Base-by-base conservation (phyloP, 64 coral and sea anemone species). In the Hydrozoanthus tunicans region DNA sequence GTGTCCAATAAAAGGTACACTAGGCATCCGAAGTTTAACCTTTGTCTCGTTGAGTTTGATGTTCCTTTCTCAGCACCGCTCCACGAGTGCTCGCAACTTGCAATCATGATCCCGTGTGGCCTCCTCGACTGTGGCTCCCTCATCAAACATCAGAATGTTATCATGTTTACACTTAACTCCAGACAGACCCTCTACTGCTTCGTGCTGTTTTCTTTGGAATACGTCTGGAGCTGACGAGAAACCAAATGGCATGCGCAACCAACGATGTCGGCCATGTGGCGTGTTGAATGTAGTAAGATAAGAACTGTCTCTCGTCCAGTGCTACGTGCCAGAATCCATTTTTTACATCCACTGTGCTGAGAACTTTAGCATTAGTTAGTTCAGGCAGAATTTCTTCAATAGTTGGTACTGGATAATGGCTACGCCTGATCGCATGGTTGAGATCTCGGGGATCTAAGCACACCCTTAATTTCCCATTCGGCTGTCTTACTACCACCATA, bases 301-400 rank as follows among this genome's bases (percentile, higher is more conserved):
- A 26, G 71, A 74, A 26, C 77, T 79, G 27, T 79, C 56, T 43
- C 12, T 79, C 77, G 59, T 79, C 77, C 14, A 79, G 56, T 79
- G 55, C 77, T 55, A 79, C 56, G 14, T 79, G 56, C 77, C 77
- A 79, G 59, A 79, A 79, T 55, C 55, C 77, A 79, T 79, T 79
- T 5, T 79, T 79, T 60, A 79, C 53, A 59, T 79, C 77, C 52
- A 79, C 77, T 14, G 77, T 79, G 77, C 77, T 81, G 59, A 81
- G 61, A 25, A 81, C 79, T 57, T 81, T 62, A 81, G 79, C 79
- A 81, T 62, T 79, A 15, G 79, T 81, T 81, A 81, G 79, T 81
- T 81, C 79, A 81, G 58, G 56, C 6, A 81, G 23, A 64, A 82
- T 64, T 25, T 64, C 24, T 63, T 82, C 79, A 64, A 65, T 82